These are phyloP conservation scores for Microplitis demolitor DNA, from an alignment of 1,140 invertebrate species.

Conservation along the genomic window DNA sequence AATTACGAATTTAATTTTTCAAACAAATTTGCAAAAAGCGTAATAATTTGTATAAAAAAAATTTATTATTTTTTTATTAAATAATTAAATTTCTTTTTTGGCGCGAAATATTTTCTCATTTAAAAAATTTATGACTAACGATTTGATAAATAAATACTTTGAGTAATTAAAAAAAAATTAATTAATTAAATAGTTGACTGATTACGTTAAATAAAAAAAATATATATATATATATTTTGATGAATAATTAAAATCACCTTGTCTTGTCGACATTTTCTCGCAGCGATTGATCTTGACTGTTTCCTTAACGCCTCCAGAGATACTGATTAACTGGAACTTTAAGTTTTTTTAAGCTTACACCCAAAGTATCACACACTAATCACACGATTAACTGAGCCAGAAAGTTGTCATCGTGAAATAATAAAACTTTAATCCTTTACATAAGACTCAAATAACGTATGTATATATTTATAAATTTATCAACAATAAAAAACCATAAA, in stretches of 20 bases:
- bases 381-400: constrained; percentile 29
- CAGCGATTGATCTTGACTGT: constrained; percentile 72
- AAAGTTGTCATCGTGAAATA: background rate
- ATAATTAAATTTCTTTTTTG: too few relatives aligned
- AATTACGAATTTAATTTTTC: too few relatives aligned
- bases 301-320: constrained; percentile 72
- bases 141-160: too few relatives aligned
- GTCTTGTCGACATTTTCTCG: constrained; percentile 70
- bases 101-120: too few relatives aligned
- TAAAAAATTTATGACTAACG: too few relatives aligned
- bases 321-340: constrained; percentile 28
- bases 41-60: too few relatives aligned
- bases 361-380: constrained; percentile 12
- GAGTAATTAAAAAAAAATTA: background rate
- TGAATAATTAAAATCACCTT: background rate
- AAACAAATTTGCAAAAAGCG: too few relatives aligned
- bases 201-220: background rate
- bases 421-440: too few relatives aligned
- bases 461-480: background rate
- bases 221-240: background rate
- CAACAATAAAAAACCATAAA: background rate
- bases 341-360: constrained; percentile 24
- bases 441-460: background rate
- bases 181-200: background rate
- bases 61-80: too few relatives aligned